Evolutionary conservation across 1,140 invertebrate genomes (phyloP), one percentile per base, ranked within the genome.

Genomic region (Bombus pyrosoma): DNA sequence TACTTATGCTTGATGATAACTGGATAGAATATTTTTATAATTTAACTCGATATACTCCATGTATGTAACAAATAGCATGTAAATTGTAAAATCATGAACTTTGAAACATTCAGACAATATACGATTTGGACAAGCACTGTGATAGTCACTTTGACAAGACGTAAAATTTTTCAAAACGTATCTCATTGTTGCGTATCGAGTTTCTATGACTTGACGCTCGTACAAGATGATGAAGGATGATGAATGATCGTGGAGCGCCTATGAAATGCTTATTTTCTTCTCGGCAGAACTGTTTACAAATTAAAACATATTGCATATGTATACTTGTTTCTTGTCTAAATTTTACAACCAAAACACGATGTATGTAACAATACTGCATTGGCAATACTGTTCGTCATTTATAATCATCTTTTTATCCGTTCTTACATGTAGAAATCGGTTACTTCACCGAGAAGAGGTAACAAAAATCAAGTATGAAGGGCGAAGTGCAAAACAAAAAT

Each of bases 131-230:
- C 22, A 22, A 57, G 5, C 8, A 71, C 13, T 53, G 18, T 37
- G 13, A 62, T 59, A 79, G 18, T 47, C 8, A 66, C 8, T 3
- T 34, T 43, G 32, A 41, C 22, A 37, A 47, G 12, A 41, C 28
- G 9, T 28, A 15, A 9, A 53, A 73, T 22, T 62, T 34, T 43
- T 76, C 28, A 25, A 37, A 79, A 62, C n/a, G 59, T 43, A 69
- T 57, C n/a, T 41, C 32, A 72, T 73, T 34, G 74, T 76, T 76
- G 73, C 86, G 62, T 84, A 87, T 87, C 86, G 86, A 92, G 91
- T 91, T 91, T 91, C 91, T 91, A 91, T 91, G 91, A 91, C 91
- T 83, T 91, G 81, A 90, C 91, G 89, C 89, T 87, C 37, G 69
- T 88, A 90, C 85, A 76, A 86, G 88, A 90, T 91, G 87, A 91